Evolutionary conservation across 2,113 vertebrate species (phyloP), one percentile per base, ranked within the genome.

Genomic region (Periophthalmodon schlosseri): DNA sequence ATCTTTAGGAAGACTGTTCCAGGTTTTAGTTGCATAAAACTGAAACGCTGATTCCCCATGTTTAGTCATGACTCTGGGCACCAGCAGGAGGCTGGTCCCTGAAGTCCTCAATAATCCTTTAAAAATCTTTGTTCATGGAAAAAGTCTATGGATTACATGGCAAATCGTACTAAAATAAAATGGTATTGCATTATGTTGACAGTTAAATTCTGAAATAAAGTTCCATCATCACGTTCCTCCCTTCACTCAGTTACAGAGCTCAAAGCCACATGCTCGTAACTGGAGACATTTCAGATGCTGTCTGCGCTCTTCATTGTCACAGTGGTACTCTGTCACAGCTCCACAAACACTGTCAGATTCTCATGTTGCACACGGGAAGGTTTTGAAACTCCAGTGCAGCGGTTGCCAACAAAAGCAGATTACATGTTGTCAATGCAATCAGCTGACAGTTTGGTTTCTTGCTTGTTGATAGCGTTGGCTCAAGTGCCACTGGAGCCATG

Each of bases 351-450:
- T 18, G 60, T 63, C 60, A 34, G 24, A 28, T 28, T 34, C 21
- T 34, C 10, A 5, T 14, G 60, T 63, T 63, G 60, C 60, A 63
- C 24, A 34, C 3, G 15, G 60, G 33, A 34, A 63, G 60, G 28
- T 63, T 63, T 63, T 15, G 56, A 58, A 58, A 24, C 58, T 33
- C 23, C 28, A 16, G 60, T 18, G 7, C 28, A 16, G 60, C 9
- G 15, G 14, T 34, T 36, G 60, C 60, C 58, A 63, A 63, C 60
- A 63, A 34, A 28, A 63, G n/a, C 28, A 63, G 60, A 63, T 63
- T 63, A 63, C 14, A 63, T 34, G 15, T 34, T 63, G 60, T 34
- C 60, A 18, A 12, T 34, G 28, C 18, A 8, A 28, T 63, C 60
- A 63, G 24, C 23, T 63, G 60, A 63, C 28, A 18, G 34, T 63